Evolutionary conservation across 2,888 invertebrate genomes (phyloP), one percentile per base, ranked within the genome.

Genomic region (Leptinotarsa tumamoca): DNA sequence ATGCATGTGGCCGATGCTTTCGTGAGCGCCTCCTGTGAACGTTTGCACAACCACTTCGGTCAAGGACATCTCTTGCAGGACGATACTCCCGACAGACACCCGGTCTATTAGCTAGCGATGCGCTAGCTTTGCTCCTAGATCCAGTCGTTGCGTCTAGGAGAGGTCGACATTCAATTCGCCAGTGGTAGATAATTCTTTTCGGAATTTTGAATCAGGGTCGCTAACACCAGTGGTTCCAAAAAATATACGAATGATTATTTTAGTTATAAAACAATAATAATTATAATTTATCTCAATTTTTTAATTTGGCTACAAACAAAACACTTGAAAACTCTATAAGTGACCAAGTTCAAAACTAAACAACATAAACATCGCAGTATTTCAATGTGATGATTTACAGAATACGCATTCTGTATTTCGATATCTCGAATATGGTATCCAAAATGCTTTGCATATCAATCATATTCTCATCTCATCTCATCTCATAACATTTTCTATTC

Each of bases 31-130:
- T 18, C 71, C 61, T 70, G 54, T 33, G 50, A 23, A 58, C 58
- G 49, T 18, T 58, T 50, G 63, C 72, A 58, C 58, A 58, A 58
- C 23, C 27, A 58, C 58, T 58, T 58, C 58, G 72, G 72, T 72
- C 72, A 72, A 72, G 72, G 72, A 72, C 72, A 72, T 33, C 51
- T 52, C 67, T 58, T 58, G 61, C 58, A 71, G 71, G 71, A 71
- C 71, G 63, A 71, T 71, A 71, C 71, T 61, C 71, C 51, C 71
- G 52, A 7, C 68, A 70, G 58, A 58, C 61, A 70, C 70, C 61
- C 21, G 58, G 58, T 58, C 52, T 51, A 58, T 58, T 23, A 58
- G 58, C 58, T 58, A 3, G 54, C 54, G 18, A 54, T 54, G 54
- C 54, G 54, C 54, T 54, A 58, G 58, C 58, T 23, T 15, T 4